Base-by-base conservation (phyloP, 2,113 vertebrate species). In the Columba janthina region DNA sequence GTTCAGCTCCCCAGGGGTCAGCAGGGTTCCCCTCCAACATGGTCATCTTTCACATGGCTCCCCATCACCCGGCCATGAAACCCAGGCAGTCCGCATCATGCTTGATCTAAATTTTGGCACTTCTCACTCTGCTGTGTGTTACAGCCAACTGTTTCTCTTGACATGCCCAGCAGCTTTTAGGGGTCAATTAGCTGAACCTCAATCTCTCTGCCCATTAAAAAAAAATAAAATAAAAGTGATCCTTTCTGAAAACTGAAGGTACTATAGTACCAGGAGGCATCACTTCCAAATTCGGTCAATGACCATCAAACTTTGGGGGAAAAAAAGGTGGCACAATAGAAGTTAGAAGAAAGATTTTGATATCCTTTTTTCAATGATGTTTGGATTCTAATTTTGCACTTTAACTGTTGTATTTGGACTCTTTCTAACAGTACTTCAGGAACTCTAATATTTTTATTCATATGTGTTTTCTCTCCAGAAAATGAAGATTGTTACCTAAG, bases 11-110 rank as follows among this genome's bases (percentile, higher is more conserved):
- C 15, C 26, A 28, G 6, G 42, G 26, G 34, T 4, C n/a, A 19
- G 7, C 10, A n/a, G 53, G 7, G 40, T 8, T 90, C 6, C 26
- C 19, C 40, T 86, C 36, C 8, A 2, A 19, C 0, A 0, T 48
- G 29, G 2, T 73, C 36, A n/a, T 42, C 73, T 65, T 65, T 61
- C 76, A 57, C 6, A 2, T 40, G 73, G 26, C 5, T 84, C 28
- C 40, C 14, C 5, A 8, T 67, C 14, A 29, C 34, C 40, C 48
- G 15, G 15, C 26, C 5, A 1, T 58, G 76, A 53, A 40, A 74
- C 28, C 18, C 56, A 70, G 11, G 18, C 36, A 67, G 16, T 10
- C 53, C 25, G 79, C 15, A 6, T 16, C 20, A 1, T 34, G 6
- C 16, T 58, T 28, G 29, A 9, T 72, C 20, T 56, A 61, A 61